These are phyloP conservation scores for Trissolcus japonicus DNA, from an alignment of 2,888 invertebrate species.

Conservation along the genomic window DNA sequence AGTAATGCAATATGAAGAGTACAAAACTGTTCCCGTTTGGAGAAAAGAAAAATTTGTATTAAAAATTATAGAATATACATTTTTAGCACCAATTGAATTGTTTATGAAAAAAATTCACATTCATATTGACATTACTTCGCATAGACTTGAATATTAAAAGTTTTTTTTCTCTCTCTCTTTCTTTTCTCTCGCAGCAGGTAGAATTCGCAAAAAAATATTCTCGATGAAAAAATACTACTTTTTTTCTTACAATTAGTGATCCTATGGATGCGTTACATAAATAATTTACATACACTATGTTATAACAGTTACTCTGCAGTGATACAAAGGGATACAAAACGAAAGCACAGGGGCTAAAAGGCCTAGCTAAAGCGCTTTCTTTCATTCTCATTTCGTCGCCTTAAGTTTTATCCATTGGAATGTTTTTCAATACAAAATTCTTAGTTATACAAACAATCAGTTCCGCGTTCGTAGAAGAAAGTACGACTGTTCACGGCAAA, in stretches of 20 bases:
- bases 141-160: conserved; percentile 15
- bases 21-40: background rate
- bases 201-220: conserved; percentile 56
- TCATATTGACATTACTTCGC: conserved; percentile 35
- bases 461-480: conserved; percentile 48
- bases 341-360: conserved; percentile 56
- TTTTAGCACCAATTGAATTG: background rate
- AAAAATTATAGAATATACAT: background rate
- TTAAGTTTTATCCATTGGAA: conserved; percentile 20
- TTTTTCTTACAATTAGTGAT: conserved; percentile 34
- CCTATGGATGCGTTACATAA: conserved; percentile 46
- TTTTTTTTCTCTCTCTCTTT: background rate
- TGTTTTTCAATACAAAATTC: conserved; percentile 24
- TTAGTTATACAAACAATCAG: conserved; percentile 45
- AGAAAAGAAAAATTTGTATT: background rate
- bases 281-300: conserved; percentile 39
- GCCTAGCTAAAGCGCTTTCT: conserved; percentile 55
- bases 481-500: conserved; percentile 38
- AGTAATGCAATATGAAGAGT: conserved; percentile 40
- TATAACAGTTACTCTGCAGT: conserved; percentile 26
- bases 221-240: conserved; percentile 58
- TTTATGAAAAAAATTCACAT: background rate
- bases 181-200: conserved; percentile 37
- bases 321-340: conserved; percentile 38
- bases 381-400: conserved; percentile 19